Conservation (phyloP, 2,113 vertebrate genomes). For the Reinhardtius hippoglossoides region DNA sequence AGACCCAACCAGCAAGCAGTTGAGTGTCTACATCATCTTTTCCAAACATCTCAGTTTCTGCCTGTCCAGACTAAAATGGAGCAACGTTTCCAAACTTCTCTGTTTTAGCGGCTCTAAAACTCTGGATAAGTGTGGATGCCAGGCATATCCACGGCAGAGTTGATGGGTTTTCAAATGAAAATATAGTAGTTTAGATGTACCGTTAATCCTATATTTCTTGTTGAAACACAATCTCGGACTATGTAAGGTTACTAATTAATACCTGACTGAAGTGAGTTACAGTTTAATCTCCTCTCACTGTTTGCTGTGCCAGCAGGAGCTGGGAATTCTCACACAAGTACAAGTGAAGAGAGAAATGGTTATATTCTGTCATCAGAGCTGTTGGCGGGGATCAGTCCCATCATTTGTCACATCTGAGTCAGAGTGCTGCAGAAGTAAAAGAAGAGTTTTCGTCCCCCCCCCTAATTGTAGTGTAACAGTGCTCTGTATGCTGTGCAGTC, state of each 20-base stretch:
- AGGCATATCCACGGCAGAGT: background rate
- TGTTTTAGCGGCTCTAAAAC: too few species aligned
- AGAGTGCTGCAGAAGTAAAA: constrained; percentile 59
- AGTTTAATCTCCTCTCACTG: constrained; percentile 4
- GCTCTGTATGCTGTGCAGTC: constrained; percentile 53
- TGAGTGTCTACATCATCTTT: too few species aligned
- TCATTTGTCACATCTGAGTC: constrained; percentile 62
- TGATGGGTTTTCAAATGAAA: too few species aligned
- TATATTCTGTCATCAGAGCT: constrained; percentile 64
- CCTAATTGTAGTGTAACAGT: constrained; percentile 36
- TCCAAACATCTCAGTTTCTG: too few species aligned
- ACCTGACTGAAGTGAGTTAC: constrained; percentile 24
- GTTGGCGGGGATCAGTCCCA: constrained; percentile 61
- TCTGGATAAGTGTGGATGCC: background rate
- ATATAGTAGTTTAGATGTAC: too few species aligned
- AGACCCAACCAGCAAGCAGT: too few species aligned
- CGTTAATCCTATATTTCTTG: constrained; percentile 10
- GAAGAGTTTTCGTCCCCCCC: constrained; percentile 35
- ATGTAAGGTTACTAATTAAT: constrained; percentile 42
- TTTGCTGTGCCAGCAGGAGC: constrained; percentile 37
- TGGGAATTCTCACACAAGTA: constrained; percentile 14
- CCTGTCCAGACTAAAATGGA: too few species aligned
- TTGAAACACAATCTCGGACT: constrained; percentile 7
- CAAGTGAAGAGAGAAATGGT: constrained; percentile 30
- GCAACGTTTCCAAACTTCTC: too few species aligned